These are phyloP conservation scores for Apodemia duryi DNA, from an alignment of 2,888 invertebrate species.

Conservation along the genomic window DNA sequence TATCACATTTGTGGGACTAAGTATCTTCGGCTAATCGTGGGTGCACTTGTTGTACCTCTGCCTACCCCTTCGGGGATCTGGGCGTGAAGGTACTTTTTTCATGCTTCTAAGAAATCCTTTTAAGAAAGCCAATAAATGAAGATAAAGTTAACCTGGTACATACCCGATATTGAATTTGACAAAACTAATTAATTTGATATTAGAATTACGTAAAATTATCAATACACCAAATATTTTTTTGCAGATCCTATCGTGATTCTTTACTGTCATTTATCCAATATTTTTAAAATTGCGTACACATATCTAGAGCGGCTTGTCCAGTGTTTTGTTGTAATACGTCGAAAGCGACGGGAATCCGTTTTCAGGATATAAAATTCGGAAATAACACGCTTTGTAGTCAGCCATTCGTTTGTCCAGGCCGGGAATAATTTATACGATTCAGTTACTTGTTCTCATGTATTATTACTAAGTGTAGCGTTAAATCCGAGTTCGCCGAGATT, in stretches of 20 bases:
- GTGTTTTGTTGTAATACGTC: constrained; percentile 8
- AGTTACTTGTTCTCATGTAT: constrained; percentile 16
- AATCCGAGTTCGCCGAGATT: constrained; percentile 10
- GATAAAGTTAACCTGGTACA: no score
- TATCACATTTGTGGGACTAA: no score
- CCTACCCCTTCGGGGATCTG: no score
- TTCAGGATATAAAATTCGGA: constrained; percentile 14
- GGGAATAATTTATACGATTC: constrained; percentile 15
- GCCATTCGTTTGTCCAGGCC: constrained; percentile 15
- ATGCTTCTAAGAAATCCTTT: no score
- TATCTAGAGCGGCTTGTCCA: background rate
- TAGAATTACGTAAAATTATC: no score
- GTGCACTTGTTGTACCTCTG: no score
- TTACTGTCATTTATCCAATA: background rate
- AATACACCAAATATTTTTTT: no score
- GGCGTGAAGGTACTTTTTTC: no score
- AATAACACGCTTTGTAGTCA: constrained; percentile 14
- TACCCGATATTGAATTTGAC: no score
- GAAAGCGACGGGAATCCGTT: constrained; percentile 8
- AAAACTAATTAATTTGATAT: no score
- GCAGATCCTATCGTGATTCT: background rate
- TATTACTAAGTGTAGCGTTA: constrained; percentile 15
- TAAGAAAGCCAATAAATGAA: no score
- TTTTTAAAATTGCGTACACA: background rate
- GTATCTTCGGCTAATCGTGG: no score